Evolutionary conservation across 1,140 invertebrate genomes (phyloP).

Genomic region (Globodera ellingtonae): DNA sequence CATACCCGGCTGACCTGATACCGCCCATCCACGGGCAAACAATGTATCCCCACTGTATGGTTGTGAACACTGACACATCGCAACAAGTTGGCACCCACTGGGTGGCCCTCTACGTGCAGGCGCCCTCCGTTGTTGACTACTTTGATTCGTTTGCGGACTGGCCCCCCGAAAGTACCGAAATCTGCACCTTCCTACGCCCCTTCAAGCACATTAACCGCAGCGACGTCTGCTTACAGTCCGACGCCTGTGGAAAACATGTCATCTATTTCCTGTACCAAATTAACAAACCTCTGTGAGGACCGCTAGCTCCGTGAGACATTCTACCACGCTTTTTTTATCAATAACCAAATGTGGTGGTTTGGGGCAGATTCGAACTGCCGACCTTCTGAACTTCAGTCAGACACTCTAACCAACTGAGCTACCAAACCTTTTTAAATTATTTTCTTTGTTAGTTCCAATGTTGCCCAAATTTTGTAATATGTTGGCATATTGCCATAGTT

Average conservation of each 20-base stretch:
- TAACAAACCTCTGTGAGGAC: no score
- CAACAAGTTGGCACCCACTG: background rate
- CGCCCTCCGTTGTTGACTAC: background rate
- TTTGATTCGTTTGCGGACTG: conserved; percentile 9
- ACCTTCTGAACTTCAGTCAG: no score
- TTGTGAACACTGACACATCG: background rate
- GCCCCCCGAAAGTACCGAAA: background rate
- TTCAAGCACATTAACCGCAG: background rate
- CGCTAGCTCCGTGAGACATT: no score
- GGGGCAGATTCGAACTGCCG: no score
- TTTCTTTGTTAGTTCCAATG: no score
- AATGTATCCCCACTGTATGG: background rate
- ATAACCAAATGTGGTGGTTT: no score
- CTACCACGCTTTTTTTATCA: no score
- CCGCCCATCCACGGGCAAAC: background rate
- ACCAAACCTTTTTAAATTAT: no score
- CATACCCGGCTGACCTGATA: background rate
- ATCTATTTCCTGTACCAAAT: conserved; percentile 11
- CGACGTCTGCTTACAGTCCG: background rate
- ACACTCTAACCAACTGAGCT: no score
- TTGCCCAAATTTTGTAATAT: no score
- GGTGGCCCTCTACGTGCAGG: background rate
- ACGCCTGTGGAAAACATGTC: conserved; percentile 8
- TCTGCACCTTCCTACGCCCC: background rate
- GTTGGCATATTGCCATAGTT: no score